Base-by-base conservation (phyloP, 64 coral and sea anemone genomes). In the Pocillopora verrucosa region DNA sequence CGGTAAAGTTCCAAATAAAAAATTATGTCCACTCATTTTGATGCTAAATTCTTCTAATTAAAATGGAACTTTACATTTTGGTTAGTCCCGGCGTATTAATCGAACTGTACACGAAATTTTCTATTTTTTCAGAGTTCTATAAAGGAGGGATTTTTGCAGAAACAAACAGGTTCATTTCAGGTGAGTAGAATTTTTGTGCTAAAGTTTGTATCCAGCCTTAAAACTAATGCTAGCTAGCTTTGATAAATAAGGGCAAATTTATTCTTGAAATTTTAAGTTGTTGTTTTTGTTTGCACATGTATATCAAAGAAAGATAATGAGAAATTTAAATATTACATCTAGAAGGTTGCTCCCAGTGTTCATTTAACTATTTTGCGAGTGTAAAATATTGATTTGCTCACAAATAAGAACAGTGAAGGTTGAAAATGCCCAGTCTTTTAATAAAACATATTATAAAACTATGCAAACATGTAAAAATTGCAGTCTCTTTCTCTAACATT, bases 101-200 rank as follows among this genome's bases (percentile, higher is more conserved):
- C 25, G 65, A 22, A 22, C 20, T 22, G 10, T 22, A 69, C 24
- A 24, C 22, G 5, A 51, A 51, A 51, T 51, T 51, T 51, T 51
- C 41, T 0, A 51, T 51, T 70, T 57, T 93, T 91, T 19, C 84
- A 96, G 95, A 86, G 81, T 26, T 94, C 83, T 64, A 87, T 97
- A 30, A 97, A 91, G 34, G 95, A 97, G 68, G 95, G 95, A 77
- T 91, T 87, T 91, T 97, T 97, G 77, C 80, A 91, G 59, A 97
- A 97, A 65, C 95, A 97, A 36, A 93, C 88, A 10, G 95, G 95
- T 0, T 97, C 95, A 20, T 97, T 97, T 77, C 95, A 97, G 91
- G 95, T 97, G 73, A 73, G 88, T 60, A 45, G n/a, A 26, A n/a
- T 14, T 14, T 70, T 25, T 11, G 11, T 45, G 11, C 16, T 11